phyloP scores from a whole-genome alignment of 2,888 invertebrate genomes.

The Rhagonycha lutea region DNA sequence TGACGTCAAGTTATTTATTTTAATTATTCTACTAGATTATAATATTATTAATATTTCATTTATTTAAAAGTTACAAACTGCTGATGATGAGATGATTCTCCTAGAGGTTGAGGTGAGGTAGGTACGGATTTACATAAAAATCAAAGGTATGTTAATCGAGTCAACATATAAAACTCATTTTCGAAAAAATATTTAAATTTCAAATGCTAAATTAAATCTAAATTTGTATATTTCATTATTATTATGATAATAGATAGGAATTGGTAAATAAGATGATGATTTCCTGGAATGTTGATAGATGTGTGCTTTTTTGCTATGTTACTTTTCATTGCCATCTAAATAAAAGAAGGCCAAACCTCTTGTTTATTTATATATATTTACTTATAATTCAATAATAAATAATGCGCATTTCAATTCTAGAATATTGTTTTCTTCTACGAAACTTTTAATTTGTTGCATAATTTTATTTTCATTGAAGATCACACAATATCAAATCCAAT shows the following conservation, averaged over 20 bases:
- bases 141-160: constrained; percentile 3
- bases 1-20: constrained; percentile 39
- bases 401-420: constrained; percentile 26
- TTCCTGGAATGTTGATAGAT: constrained; percentile 30
- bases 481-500: background rate
- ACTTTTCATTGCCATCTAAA: constrained; percentile 33
- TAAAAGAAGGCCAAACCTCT: constrained; percentile 35
- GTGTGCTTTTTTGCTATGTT: constrained; percentile 32
- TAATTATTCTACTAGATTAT: constrained; percentile 33
- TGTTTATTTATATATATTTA: constrained; percentile 24
- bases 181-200: background rate
- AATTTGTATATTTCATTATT: constrained; percentile 14
- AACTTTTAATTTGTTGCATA: constrained; percentile 9
- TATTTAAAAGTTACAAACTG: constrained; percentile 13
- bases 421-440: constrained; percentile 17
- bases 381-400: constrained; percentile 14
- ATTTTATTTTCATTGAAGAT: constrained; percentile 1
- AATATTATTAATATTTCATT: constrained; percentile 23
- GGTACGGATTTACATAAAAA: constrained; percentile 16
- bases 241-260: constrained; percentile 22
- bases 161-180: background rate
- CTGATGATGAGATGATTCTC: background rate
- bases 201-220: constrained; percentile 2
- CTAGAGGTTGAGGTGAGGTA: background rate
- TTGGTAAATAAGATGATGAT: constrained; percentile 23